Conservation (phyloP, 2,888 invertebrate genomes). For the Micropterix aruncella region DNA sequence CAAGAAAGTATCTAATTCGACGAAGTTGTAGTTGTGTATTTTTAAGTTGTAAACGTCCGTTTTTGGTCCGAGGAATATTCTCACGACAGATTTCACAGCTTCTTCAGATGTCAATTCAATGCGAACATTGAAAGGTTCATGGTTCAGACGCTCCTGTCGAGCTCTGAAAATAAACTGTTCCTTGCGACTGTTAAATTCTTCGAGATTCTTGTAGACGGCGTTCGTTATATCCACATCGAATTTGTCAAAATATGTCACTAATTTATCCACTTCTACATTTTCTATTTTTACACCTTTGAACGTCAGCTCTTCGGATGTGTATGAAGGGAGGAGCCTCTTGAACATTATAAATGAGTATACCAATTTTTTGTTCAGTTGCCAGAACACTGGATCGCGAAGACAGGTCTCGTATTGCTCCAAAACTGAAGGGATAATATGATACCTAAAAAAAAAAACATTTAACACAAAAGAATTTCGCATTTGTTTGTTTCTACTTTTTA, state of each 20-base stretch:
- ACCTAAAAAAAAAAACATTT: conserved; percentile 18
- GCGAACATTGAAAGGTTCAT: conserved; percentile 49
- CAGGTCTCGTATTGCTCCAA: conserved; percentile 49
- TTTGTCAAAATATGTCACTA: conserved; percentile 52
- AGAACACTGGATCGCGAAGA: conserved; percentile 58
- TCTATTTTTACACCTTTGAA: conserved; percentile 47
- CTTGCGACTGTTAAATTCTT: conserved; percentile 22
- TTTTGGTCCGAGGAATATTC: conserved; percentile 57
- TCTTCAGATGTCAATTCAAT: conserved; percentile 45
- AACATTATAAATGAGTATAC: conserved; percentile 41
- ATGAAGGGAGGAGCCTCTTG: conserved; percentile 41
- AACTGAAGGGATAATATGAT: conserved; percentile 36
- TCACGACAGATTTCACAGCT: conserved; percentile 40
- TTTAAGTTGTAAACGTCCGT: conserved; percentile 43
- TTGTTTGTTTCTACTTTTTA: too few relatives aligned
- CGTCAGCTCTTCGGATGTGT: conserved; percentile 38
- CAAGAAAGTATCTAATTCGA: conserved; percentile 44
- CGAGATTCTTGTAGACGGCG: conserved; percentile 22
- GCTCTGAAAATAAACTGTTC: conserved; percentile 35
- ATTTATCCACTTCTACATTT: conserved; percentile 42
- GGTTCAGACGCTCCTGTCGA: conserved; percentile 55
- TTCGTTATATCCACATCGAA: conserved; percentile 48
- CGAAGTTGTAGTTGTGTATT: conserved; percentile 43
- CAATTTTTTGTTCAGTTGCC: conserved; percentile 48
- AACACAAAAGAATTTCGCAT: too few relatives aligned